Evolutionary conservation across 2,888 invertebrate genomes (phyloP).

Genomic region (Tupiocoris notatus): DNA sequence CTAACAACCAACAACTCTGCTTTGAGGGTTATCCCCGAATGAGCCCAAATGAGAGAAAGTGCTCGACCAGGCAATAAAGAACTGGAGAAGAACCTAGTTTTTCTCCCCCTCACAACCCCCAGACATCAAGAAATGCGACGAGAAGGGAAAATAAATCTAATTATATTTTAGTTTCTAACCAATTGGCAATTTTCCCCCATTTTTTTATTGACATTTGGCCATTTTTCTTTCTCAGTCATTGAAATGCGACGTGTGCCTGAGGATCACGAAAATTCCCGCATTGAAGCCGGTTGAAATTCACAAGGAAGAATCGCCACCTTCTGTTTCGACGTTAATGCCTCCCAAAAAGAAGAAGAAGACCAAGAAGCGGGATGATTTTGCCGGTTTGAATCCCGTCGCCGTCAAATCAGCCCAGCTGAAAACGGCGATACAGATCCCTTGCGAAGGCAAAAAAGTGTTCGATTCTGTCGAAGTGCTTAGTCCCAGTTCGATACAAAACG

Average conservation of each 20-base stretch:
- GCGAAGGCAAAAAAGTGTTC: constrained; percentile 12
- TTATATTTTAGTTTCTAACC: no score
- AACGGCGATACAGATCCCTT: not conserved
- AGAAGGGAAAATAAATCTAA: no score
- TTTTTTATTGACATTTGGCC: no score
- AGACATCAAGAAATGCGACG: no score
- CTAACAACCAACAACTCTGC: no score
- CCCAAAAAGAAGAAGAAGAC: constrained; percentile 29
- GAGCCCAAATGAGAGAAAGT: no score
- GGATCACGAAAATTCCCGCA: constrained; percentile 21
- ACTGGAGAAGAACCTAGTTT: no score
- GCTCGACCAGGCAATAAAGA: no score
- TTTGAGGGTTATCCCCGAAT: no score
- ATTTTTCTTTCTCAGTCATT: constrained; percentile 20
- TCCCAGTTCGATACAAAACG: constrained; percentile 33
- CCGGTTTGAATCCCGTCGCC: constrained; percentile 14
- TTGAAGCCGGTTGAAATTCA: not conserved
- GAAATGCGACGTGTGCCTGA: constrained; percentile 29
- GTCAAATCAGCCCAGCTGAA: constrained; percentile 15
- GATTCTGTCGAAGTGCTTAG: constrained; percentile 24
- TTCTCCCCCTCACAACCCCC: no score
- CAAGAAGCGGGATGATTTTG: constrained; percentile 32
- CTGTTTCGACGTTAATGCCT: not conserved
- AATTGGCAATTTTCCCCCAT: no score
- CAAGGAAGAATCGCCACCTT: not conserved